phyloP scores from a whole-genome alignment of 2,797 vertebrate species.

The Tadarida brasiliensis region DNA sequence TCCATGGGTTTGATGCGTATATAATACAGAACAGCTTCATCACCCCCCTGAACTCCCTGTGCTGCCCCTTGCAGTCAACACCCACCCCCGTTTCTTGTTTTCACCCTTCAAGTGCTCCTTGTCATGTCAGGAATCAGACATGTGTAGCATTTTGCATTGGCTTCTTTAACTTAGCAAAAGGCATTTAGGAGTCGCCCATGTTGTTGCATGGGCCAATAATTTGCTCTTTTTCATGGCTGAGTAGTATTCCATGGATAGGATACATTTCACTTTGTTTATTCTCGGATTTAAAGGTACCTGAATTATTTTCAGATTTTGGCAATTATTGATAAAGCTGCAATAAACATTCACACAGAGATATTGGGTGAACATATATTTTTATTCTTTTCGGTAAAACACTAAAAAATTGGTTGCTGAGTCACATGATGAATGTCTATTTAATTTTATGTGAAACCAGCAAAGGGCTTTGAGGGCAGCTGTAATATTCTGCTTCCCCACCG shows the following conservation, averaged over 20 bases:
- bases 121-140: neutral
- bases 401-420: neutral
- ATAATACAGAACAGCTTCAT: neutral
- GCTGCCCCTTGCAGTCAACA: neutral
- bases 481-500: neutral
- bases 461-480: neutral
- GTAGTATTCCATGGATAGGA: neutral
- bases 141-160: neutral
- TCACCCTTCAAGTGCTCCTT: neutral
- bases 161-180: neutral
- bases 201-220: neutral
- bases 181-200: neutral
- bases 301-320: neutral
- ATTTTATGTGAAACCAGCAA: neutral
- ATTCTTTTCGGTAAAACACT: neutral
- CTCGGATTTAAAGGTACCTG: neutral
- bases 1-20: neutral
- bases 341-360: neutral
- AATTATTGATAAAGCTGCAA: neutral
- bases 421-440: neutral
- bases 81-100: neutral
- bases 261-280: neutral
- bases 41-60: too few species aligned
- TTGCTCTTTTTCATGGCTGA: neutral
- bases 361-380: neutral